Evolutionary conservation across 2,113 vertebrate species (phyloP).

Genomic region (Castor canadensis): DNA sequence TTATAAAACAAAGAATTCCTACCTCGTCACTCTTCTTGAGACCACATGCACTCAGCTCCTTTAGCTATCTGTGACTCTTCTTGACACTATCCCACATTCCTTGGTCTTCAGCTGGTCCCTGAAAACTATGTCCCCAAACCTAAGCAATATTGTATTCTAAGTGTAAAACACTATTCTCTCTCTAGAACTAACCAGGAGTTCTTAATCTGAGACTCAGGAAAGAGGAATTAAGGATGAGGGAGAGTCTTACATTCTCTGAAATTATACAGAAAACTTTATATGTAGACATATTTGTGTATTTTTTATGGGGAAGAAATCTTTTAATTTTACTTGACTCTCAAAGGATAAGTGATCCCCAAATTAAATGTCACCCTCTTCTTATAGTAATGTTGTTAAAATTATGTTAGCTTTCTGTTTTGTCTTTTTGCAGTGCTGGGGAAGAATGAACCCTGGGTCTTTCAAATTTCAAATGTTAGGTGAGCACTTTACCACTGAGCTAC

Average conservation of each 20-base stretch:
- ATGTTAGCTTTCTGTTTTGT: too few relatives aligned
- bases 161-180: neutral
- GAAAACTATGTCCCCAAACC: neutral
- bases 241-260: neutral
- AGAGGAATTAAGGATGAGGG: neutral
- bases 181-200: neutral
- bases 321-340: conserved; percentile 13
- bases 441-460: too few relatives aligned
- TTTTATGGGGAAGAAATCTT: neutral
- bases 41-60: neutral
- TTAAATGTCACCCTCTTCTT: neutral
- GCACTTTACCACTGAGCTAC: too few relatives aligned
- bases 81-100: neutral
- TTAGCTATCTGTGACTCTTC: neutral
- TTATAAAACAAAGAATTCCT: neutral
- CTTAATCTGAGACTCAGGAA: neutral
- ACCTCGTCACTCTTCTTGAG: neutral
- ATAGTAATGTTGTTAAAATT: neutral
- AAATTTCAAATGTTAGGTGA: too few relatives aligned
- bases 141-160: neutral
- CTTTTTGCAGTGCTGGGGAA: too few relatives aligned
- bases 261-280: neutral
- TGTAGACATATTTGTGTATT: neutral
- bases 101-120: neutral
- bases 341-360: neutral